Percentiles rank a stretch among this genome's conserved stretches.
phyloP scores from a whole-genome alignment of 37 sponge, comb jelly and placozoan species.

The Axinella damicornis region DNA sequence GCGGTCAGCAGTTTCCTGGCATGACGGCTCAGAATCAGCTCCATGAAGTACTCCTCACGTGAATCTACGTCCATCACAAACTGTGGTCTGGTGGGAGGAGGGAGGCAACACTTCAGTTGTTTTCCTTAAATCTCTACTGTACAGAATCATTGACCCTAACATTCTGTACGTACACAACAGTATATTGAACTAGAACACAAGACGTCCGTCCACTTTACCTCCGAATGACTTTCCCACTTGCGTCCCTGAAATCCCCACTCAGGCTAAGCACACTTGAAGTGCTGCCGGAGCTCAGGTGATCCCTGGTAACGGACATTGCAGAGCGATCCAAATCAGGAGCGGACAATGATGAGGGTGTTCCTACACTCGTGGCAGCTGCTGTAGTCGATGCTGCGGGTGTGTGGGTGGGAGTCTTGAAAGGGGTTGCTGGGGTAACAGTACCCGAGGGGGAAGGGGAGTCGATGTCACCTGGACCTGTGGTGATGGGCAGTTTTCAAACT shows the following conservation, averaged over 20 bases:
- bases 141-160: background rate
- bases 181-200: too few relatives aligned
- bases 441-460: conserved; percentile 31
- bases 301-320: conserved; percentile 54
- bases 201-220: conserved; percentile 37
- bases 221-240: conserved; percentile 64
- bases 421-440: conserved; percentile 10
- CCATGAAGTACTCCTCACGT: conserved; percentile 91
- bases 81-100: conserved; percentile 68
- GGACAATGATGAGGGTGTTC: conserved; percentile 15
- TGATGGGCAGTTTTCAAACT: too few relatives aligned
- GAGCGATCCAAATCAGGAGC: conserved; percentile 73
- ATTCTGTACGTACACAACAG: background rate
- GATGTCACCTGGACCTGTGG: conserved; percentile 70
- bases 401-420: conserved; percentile 36
- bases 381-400: conserved; percentile 7
- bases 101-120: too few relatives aligned
- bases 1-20: conserved; percentile 80
- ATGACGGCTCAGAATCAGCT: conserved; percentile 86
- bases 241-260: conserved; percentile 69
- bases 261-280: conserved; percentile 48
- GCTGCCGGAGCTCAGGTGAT: conserved; percentile 58
- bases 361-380: background rate
- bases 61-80: conserved; percentile 81
- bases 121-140: too few relatives aligned